Conservation (phyloP, 2,888 invertebrate genomes). For the Aphidoletes aphidimyza region DNA sequence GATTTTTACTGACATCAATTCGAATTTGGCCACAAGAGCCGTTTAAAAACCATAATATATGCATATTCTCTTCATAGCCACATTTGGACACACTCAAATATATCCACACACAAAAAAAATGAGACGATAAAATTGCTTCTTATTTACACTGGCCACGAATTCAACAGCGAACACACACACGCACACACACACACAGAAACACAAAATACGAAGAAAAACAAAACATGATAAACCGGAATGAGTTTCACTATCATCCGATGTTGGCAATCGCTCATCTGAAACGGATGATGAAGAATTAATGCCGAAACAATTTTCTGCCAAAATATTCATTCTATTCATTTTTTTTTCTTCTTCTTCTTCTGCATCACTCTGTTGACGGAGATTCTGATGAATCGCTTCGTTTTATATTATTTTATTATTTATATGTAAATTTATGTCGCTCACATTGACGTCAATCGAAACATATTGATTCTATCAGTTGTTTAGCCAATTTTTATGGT, state of each 20-base stretch:
- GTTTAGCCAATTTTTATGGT: too few species aligned
- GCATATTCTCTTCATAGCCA: conserved; percentile 5
- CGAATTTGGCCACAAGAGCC: neutral
- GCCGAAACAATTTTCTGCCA: too few species aligned
- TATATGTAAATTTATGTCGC: too few species aligned
- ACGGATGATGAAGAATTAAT: too few species aligned
- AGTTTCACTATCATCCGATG: neutral
- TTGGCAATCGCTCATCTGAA: too few species aligned
- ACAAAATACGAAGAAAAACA: neutral
- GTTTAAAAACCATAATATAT: conserved; percentile 25
- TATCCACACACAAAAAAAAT: neutral
- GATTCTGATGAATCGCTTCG: too few species aligned
- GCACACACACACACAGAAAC: neutral
- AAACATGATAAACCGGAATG: conserved; percentile 13
- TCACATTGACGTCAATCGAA: too few species aligned
- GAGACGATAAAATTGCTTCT: neutral
- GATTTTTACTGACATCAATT: neutral
- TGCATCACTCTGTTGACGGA: too few species aligned
- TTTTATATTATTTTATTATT: too few species aligned
- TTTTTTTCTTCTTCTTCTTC: too few species aligned
- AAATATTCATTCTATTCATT: too few species aligned
- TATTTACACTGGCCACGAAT: neutral
- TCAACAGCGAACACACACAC: neutral
- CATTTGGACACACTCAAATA: neutral
- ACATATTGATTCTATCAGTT: too few species aligned